These are phyloP conservation scores for Heliopora coerulea DNA, from an alignment of 92 coral and sea anemone genomes.

Conservation along the genomic window DNA sequence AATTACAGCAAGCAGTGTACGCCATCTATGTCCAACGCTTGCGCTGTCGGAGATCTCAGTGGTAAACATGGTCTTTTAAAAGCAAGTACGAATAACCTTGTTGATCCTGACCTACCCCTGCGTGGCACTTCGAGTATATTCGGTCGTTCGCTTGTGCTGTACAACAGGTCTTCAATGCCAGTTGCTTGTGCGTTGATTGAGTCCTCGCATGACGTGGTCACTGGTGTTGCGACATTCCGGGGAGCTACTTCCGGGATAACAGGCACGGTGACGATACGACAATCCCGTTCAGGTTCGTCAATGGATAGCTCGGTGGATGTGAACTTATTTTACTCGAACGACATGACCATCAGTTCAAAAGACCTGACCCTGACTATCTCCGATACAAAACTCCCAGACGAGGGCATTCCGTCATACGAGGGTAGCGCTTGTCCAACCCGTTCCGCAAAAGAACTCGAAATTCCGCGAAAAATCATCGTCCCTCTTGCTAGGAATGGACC, in stretches of 20 bases:
- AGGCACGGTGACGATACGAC: constrained; percentile 75
- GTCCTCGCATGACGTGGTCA: constrained; percentile 32
- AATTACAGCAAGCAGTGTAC: constrained; percentile 52
- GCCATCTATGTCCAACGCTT: constrained; percentile 35
- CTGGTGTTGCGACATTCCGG: constrained; percentile 68
- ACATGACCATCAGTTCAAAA: constrained; percentile 11
- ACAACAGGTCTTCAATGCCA: constrained; percentile 47
- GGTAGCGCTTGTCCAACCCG: constrained; percentile 42
- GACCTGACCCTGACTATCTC: constrained; percentile 2
- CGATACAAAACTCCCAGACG: constrained; percentile 15
- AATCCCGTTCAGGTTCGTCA: constrained; percentile 37
- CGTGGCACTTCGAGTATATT: constrained; percentile 66
- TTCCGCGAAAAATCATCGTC: constrained; percentile 55
- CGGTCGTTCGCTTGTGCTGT: constrained; percentile 76
- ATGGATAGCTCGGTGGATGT: constrained; percentile 58
- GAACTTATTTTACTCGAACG: constrained; percentile 69
- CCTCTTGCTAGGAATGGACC: constrained; percentile 62
- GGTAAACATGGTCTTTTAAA: constrained; percentile 66
- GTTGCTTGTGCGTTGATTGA: constrained; percentile 79
- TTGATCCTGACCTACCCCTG: constrained; percentile 61
- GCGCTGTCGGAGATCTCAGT: constrained; percentile 82
- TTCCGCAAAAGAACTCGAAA: constrained; percentile 55
- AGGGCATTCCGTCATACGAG: constrained; percentile 26
- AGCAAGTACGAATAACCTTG: constrained; percentile 27
- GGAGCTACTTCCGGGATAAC: constrained; percentile 66